A percentile compares a stretch with the other conserved stretches of the same genome.
Evolutionary conservation across 2,113 vertebrate species (phyloP).

Genomic region (Triplophysa dalaica): DNA sequence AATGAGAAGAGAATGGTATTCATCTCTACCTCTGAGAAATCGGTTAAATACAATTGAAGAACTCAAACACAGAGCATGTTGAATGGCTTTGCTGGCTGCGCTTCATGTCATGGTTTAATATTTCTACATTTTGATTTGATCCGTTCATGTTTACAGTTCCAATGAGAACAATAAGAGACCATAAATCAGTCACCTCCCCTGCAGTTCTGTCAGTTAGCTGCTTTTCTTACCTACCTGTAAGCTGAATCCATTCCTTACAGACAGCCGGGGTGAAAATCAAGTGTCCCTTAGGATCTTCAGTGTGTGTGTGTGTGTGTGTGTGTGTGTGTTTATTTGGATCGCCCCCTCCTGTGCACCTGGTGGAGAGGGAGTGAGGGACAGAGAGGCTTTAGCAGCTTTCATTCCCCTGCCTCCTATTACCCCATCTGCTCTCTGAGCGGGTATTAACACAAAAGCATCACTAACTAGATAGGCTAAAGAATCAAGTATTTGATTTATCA

Average conservation of each 20-base stretch:
- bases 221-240: slow-evolving; percentile 52
- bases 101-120: slow-evolving; percentile 9
- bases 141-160: slow-evolving; percentile 11
- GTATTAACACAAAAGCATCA: background rate
- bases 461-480: background rate
- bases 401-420: slow-evolving; percentile 20
- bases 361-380: background rate
- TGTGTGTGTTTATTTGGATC: background rate
- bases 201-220: slow-evolving; percentile 16
- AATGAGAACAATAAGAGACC: slow-evolving; percentile 7
- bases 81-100: background rate
- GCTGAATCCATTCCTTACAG: slow-evolving; percentile 37
- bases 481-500: background rate
- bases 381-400: background rate
- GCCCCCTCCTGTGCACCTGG: slow-evolving; percentile 39
- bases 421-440: slow-evolving; percentile 20
- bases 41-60: too few species aligned
- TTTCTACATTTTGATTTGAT: background rate
- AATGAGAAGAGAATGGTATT: too few species aligned
- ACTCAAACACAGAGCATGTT: background rate
- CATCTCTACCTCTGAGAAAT: too few species aligned
- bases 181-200: slow-evolving; percentile 35
- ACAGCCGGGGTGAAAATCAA: slow-evolving; percentile 45
- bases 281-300: slow-evolving; percentile 33
- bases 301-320: background rate